A percentile compares a stretch with the other conserved stretches of the same genome.
Conservation (phyloP, 2,888 invertebrate genomes). For the Reticulitermes lucifugus region DNA sequence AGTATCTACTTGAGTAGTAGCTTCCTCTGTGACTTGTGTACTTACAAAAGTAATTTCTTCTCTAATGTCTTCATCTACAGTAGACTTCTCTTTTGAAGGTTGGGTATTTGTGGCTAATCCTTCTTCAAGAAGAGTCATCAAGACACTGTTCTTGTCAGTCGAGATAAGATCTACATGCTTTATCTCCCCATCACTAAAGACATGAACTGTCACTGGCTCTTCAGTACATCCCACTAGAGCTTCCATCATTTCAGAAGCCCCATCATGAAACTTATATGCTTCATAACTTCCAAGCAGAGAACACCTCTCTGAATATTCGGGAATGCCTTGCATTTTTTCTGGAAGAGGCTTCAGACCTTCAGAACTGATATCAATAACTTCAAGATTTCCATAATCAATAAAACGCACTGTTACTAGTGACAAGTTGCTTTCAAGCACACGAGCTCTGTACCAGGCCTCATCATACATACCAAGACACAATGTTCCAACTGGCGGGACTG, state of each 20-base stretch:
- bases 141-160: neutral
- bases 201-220: neutral
- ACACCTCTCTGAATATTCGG: constrained; percentile 72
- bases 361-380: constrained; percentile 74
- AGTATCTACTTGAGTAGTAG: neutral
- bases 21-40: neutral
- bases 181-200: neutral
- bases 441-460: constrained; percentile 94
- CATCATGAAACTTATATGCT: constrained; percentile 24
- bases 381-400: constrained; percentile 84
- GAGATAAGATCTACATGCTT: neutral
- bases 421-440: constrained; percentile 80
- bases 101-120: neutral
- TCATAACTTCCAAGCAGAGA: neutral
- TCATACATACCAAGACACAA: constrained; percentile 83
- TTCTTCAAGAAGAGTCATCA: neutral
- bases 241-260: constrained; percentile 33
- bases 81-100: neutral
- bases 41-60: neutral
- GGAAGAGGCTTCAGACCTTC: constrained; percentile 73
- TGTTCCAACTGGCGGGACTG: constrained; percentile 72
- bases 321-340: constrained; percentile 68
- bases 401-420: constrained; percentile 74
- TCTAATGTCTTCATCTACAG: neutral
- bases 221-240: neutral